Base-by-base conservation (phyloP, 2,113 vertebrate species). In the Struthio camelus region DNA sequence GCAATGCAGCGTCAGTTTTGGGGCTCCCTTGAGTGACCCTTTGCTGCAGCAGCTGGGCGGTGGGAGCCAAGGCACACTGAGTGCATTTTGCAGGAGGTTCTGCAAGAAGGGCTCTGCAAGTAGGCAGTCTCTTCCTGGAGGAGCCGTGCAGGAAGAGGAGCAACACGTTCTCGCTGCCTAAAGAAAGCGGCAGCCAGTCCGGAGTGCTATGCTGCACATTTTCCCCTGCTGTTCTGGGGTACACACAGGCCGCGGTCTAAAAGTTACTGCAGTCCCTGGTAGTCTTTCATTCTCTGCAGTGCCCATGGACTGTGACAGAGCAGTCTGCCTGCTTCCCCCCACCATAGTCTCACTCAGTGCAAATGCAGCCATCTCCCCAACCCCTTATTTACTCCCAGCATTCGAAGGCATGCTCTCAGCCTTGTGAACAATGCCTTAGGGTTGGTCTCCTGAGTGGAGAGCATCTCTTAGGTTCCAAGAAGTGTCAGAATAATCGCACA, bases 401-500 rank as follows among this genome's bases (percentile, higher is more conserved):
- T 8, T 7, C 1, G 5, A 24, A 32, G 51, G 36, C 23, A 18
- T 1, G 1, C 30, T 64, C 19, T n/a, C 58, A 36, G 92, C 84
- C 67, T 36, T 0, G 4, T 10, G 66, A 82, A 6, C 19, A 46
- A 12, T 23, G 6, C 13, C 80, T 6, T 1, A 65, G 64, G 71
- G 27, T 50, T 2, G 0, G 25, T 13, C 24, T 70, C 44, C n/a
- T 1, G 28, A 65, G 76, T 11, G 1, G 17, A 11, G 59, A 75
- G 64, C 40, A 6, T 27, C 73, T 54, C 8, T 12, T 0, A 44
- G 44, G 18, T 53, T 78, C 64, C 73, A 18, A 19, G 15, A 56
- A 48, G 0, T 40, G 19, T 7, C 34, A 77, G 32, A 1, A 3
- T 16, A n/a, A 23, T 0, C 14, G 22, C 61, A 9, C 3, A 1